Evolutionary conservation across 2,113 vertebrate genomes (phyloP), one percentile per base, ranked within the genome.

Genomic region (Burhinus oedicnemus): DNA sequence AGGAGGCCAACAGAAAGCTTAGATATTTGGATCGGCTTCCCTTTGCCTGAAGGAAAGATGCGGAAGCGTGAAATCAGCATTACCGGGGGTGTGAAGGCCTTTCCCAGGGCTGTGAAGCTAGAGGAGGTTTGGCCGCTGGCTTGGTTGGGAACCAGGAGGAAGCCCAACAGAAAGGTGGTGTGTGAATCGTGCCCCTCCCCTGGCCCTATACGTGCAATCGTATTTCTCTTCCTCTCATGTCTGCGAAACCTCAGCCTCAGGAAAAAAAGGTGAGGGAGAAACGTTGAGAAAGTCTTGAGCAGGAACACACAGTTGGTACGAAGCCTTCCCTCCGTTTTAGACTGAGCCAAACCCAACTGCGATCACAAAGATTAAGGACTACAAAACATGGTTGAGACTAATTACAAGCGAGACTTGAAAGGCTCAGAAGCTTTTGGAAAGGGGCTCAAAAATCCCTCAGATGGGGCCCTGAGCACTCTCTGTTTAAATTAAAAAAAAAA

Each of bases 181-280:
- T 23, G 13, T 74, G 64, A 83, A 47, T 15, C 0, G 0, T 72
- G 36, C 21, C 71, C 30, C 18, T 87, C 4, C 30, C 30, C 16
- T 83, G 54, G 60, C 32, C 30, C 22, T 74, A 3, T 55, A 9
- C 2, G 2, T 5, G 0, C 3, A 15, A 12, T 19, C 0, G 0
- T 62, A 60, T 64, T 82, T 71, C n/a, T 89, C 18, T 69, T 95
- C 38, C 17, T 76, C 8, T 87, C 36, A 5, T 34, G 30, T 60
- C 44, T 79, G 47, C 9, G 44, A 87, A 96, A 68, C 26, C 30
- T 55, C 4, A 64, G 26, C 34, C 60, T 69, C 8, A 19, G 26
- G 8, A 26, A 38, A 29, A 34, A 54, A 42, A 54, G 15, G 30
- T 22, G 22, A 64, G 11, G 9, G 36, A 69, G 36, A 77, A 80